A percentile compares a stretch with the other conserved stretches of the same genome.
Conservation (phyloP, 2,888 invertebrate species). For the Arrhopalites spinosus region DNA sequence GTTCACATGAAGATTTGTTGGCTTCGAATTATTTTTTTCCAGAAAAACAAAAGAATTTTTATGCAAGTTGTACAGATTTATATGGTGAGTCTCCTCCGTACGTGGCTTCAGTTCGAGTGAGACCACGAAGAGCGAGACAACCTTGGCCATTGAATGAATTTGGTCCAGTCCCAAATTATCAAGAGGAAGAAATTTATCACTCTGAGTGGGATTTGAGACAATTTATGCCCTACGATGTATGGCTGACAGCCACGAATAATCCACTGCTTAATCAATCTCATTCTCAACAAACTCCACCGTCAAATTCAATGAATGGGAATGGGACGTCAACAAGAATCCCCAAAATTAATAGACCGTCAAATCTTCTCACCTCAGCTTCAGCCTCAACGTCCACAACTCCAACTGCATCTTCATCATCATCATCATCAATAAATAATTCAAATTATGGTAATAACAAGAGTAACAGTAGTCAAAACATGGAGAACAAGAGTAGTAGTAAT, state of each 20-base stretch:
- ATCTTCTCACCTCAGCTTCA: background rate
- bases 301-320: background rate
- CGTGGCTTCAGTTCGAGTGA: conserved; percentile 52
- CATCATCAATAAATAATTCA: too few relatives aligned
- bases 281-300: background rate
- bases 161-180: conserved; percentile 54
- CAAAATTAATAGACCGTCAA: conserved; percentile 12
- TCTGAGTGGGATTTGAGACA: conserved; percentile 55
- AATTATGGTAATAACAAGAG: conserved; percentile 3
- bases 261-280: background rate
- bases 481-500: background rate
- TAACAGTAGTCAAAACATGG: conserved; percentile 5
- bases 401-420: background rate
- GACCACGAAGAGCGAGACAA: conserved; percentile 52
- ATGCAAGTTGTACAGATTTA: conserved; percentile 53
- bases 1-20: conserved; percentile 31
- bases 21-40: conserved; percentile 51
- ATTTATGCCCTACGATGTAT: conserved; percentile 54
- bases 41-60: conserved; percentile 50
- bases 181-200: conserved; percentile 49
- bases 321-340: conserved; percentile 4
- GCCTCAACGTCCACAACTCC: background rate
- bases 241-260: conserved; percentile 42
- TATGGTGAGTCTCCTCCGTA: conserved; percentile 46
- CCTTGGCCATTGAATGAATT: conserved; percentile 51